These are phyloP conservation scores for Luffia ferchaultella DNA, from an alignment of 2,888 invertebrate genomes.

Conservation along the genomic window DNA sequence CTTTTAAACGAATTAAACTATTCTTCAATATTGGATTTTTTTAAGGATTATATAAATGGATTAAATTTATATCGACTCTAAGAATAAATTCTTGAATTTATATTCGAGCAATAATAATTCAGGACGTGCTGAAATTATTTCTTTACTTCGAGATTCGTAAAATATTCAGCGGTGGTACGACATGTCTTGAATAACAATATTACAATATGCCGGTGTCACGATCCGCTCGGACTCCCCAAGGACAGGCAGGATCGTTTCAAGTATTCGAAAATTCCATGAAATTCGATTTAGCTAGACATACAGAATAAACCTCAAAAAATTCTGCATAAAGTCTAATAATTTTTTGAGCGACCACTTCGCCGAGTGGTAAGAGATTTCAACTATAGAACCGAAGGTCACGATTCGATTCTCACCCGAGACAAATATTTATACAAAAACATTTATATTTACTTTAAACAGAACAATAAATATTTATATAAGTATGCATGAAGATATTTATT, in stretches of 20 bases:
- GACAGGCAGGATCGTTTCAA: slow-evolving; percentile 55
- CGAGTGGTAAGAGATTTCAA: background rate
- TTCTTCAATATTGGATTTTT: too few relatives aligned
- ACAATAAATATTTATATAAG: background rate
- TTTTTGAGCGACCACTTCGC: background rate
- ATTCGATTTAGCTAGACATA: slow-evolving; percentile 36
- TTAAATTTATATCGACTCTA: too few relatives aligned
- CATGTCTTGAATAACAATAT: slow-evolving; percentile 59
- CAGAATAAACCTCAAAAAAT: background rate
- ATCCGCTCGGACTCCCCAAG: slow-evolving; percentile 43
- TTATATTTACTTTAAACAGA: background rate
- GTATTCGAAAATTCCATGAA: slow-evolving; percentile 41
- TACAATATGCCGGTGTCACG: slow-evolving; percentile 56
- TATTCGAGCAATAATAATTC: too few relatives aligned
- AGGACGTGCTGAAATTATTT: slow-evolving; percentile 15
- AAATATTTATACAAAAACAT: background rate
- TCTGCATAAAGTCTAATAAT: background rate
- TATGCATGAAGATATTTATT: too few relatives aligned
- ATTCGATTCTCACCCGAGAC: background rate
- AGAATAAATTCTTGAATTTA: too few relatives aligned
- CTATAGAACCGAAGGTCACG: background rate
- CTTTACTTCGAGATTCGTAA: slow-evolving; percentile 52
- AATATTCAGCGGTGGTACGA: slow-evolving; percentile 44
- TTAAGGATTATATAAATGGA: too few relatives aligned
- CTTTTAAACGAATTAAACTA: too few relatives aligned